These are phyloP conservation scores for Spea multiplicata DNA, from an alignment of 2,113 vertebrate genomes.

Conservation along the genomic window DNA sequence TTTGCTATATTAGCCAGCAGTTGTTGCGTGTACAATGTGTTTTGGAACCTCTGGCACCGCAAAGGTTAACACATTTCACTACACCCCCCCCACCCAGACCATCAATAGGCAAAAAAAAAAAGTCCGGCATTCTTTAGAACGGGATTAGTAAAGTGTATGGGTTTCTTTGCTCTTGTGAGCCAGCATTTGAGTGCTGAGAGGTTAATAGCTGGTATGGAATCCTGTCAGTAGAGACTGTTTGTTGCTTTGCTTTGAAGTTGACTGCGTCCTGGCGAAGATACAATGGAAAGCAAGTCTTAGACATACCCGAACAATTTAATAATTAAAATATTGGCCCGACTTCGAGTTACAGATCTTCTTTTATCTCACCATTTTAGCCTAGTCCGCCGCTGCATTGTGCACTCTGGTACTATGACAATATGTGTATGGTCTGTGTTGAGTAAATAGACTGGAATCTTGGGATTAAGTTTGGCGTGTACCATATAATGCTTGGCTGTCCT, in stretches of 20 bases:
- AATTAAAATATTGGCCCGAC: conserved; percentile 53
- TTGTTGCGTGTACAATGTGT: not conserved
- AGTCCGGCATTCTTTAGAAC: conserved; percentile 72
- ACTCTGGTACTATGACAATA: too few relatives aligned
- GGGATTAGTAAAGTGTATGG: conserved; percentile 71
- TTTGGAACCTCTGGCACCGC: conserved; percentile 7
- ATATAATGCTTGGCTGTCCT: too few relatives aligned
- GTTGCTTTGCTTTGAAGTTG: conserved; percentile 71
- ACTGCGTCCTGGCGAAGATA: conserved; percentile 68
- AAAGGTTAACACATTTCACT: conserved; percentile 41
- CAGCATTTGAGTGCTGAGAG: conserved; percentile 68
- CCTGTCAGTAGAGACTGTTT: conserved; percentile 69
- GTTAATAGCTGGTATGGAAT: conserved; percentile 74
- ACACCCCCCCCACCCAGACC: conserved; percentile 51
- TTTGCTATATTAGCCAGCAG: too few relatives aligned
- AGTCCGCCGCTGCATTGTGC: not conserved
- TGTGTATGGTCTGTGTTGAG: too few relatives aligned
- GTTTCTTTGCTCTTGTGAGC: conserved; percentile 65
- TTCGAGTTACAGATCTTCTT: conserved; percentile 53
- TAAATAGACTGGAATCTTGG: too few relatives aligned
- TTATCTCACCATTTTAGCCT: not conserved
- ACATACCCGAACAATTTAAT: conserved; percentile 52
- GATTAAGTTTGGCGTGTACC: too few relatives aligned
- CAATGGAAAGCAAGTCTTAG: conserved; percentile 61
- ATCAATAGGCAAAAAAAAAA: conserved; percentile 61